Conservation (phyloP, 2,888 invertebrate species). For the Orchesella flavescens region DNA sequence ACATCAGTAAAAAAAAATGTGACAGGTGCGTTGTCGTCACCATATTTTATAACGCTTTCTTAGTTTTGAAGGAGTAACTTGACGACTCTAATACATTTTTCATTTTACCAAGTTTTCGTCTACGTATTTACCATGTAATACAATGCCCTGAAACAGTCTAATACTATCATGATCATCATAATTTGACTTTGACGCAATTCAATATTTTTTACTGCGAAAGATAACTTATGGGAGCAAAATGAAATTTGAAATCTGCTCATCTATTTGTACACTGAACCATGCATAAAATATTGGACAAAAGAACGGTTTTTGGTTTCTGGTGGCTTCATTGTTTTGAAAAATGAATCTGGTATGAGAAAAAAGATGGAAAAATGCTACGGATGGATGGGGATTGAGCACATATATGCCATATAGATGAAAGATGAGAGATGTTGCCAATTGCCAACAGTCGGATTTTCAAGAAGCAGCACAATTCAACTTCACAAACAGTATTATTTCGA, state of each 20-base stretch:
- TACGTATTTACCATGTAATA: no score
- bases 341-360: slow-evolving; percentile 29
- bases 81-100: no score
- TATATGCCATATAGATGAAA: neutral
- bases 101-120: no score
- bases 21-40: slow-evolving; percentile 19
- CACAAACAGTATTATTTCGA: no score
- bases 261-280: slow-evolving; percentile 39
- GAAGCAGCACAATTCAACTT: neutral
- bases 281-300: slow-evolving; percentile 44
- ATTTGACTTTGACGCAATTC: slow-evolving; percentile 19
- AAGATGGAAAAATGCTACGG: slow-evolving; percentile 39
- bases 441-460: no score
- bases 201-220: neutral
- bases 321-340: slow-evolving; percentile 26
- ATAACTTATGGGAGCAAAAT: neutral
- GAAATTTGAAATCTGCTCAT: neutral
- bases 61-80: neutral
- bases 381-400: slow-evolving; percentile 45
- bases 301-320: slow-evolving; percentile 37
- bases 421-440: no score
- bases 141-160: neutral
- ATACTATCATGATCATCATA: neutral
- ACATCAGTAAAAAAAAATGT: neutral
- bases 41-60: slow-evolving; percentile 6